phyloP scores from a whole-genome alignment of 2,888 invertebrate species.

The Polyommatus iphigenia region DNA sequence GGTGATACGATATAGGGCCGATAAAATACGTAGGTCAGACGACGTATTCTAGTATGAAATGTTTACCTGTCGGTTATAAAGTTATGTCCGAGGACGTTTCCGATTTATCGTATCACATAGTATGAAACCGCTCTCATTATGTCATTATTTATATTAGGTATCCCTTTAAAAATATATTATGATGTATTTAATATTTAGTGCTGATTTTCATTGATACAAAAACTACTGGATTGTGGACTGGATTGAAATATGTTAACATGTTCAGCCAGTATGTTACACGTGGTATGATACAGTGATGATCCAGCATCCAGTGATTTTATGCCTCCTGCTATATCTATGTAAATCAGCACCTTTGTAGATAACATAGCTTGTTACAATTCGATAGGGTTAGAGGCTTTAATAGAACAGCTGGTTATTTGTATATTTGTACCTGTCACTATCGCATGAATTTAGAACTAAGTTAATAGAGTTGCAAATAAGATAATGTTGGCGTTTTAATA shows the following conservation, averaged over 20 bases:
- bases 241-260: neutral
- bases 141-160: neutral
- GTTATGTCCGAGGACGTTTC: neutral
- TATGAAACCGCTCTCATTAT: neutral
- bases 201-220: neutral
- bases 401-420: constrained; percentile 17
- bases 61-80: too few relatives aligned
- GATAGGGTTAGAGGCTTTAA: constrained; percentile 19
- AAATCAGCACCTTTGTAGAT: neutral
- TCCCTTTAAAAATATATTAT: neutral
- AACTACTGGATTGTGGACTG: neutral
- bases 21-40: too few relatives aligned
- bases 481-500: constrained; percentile 40
- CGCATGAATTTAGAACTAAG: constrained; percentile 26
- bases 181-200: neutral
- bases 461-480: constrained; percentile 24
- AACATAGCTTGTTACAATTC: neutral
- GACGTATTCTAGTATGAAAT: too few relatives aligned
- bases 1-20: neutral
- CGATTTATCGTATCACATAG: neutral
- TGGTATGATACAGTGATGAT: neutral
- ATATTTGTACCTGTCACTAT: constrained; percentile 29
- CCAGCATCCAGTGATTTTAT: neutral
- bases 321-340: neutral
- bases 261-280: neutral